Conservation (phyloP, 2,797 vertebrate genomes). For the Potorous gilbertii region DNA sequence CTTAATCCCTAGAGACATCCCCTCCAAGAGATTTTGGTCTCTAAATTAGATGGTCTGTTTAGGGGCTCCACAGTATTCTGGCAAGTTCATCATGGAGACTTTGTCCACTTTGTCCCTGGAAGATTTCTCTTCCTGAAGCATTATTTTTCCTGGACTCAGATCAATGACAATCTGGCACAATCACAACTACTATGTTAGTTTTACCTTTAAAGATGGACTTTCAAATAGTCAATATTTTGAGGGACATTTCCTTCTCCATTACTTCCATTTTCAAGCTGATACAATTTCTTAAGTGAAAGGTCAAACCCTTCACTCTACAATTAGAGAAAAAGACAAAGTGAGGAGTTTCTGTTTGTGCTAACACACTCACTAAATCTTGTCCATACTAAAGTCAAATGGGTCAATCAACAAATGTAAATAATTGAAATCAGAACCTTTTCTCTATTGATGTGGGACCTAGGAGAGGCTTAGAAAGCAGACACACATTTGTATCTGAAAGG, state of each 20-base stretch:
- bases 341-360: not conserved
- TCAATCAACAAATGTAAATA: slow-evolving; percentile 28
- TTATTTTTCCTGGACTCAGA: slow-evolving; percentile 25
- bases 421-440: slow-evolving; percentile 14
- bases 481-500: not conserved
- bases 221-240: not conserved
- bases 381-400: slow-evolving; percentile 21
- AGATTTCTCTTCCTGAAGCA: slow-evolving; percentile 3
- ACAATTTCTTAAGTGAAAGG: slow-evolving; percentile 30
- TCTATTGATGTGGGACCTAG: not conserved
- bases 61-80: not conserved
- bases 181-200: not conserved
- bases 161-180: not conserved
- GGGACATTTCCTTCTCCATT: not conserved
- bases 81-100: not conserved
- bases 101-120: not conserved
- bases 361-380: slow-evolving; percentile 26
- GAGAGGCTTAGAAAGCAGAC: not conserved
- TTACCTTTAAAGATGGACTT: not conserved
- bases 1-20: slow-evolving; percentile 13
- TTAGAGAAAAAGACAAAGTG: slow-evolving; percentile 49
- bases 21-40: slow-evolving; percentile 4
- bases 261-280: not conserved
- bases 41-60: not conserved
- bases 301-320: slow-evolving; percentile 21